Percentiles rank a stretch among this genome's conserved stretches.
These are phyloP conservation scores for Morbakka virulenta DNA, from an alignment of 30 jellyfish, hydroid and myxozoan genomes.

Conservation along the genomic window DNA sequence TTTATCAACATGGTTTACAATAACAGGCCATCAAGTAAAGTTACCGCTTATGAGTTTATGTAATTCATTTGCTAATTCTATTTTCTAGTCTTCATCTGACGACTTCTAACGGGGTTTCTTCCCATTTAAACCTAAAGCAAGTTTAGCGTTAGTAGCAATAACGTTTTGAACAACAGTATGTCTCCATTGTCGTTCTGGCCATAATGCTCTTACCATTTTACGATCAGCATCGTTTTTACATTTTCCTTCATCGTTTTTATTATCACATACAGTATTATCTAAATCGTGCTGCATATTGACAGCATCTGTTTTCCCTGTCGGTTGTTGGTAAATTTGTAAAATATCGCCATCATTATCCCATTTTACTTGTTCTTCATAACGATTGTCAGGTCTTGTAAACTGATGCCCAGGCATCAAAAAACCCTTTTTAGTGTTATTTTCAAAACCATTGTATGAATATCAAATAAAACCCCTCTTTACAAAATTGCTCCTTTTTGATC, in stretches of 20 bases:
- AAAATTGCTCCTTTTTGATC: conserved; percentile 26
- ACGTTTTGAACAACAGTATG: too few relatives aligned
- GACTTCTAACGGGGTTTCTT: too few relatives aligned
- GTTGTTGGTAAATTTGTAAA: not conserved
- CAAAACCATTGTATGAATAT: conserved; percentile 1
- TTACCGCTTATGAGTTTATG: too few relatives aligned
- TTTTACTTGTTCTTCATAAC: not conserved
- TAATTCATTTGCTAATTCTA: too few relatives aligned
- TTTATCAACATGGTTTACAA: too few relatives aligned
- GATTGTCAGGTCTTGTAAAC: not conserved
- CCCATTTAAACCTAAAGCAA: too few relatives aligned
- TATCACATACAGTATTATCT: too few relatives aligned
- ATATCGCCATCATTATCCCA: not conserved
- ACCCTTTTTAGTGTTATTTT: not conserved
- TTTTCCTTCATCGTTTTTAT: too few relatives aligned
- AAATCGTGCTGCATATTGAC: not conserved
- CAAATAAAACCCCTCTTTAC: not conserved
- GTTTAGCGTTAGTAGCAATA: too few relatives aligned
- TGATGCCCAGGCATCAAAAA: conserved; percentile 3
- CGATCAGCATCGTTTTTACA: conserved; percentile 1
- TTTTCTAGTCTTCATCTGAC: too few relatives aligned
- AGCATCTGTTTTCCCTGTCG: not conserved
- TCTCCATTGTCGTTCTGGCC: too few relatives aligned
- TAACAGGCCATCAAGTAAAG: too few relatives aligned
- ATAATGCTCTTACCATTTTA: not conserved